Base-by-base conservation (phyloP, 1,140 invertebrate genomes). In the Melipona quadrifasciata region DNA sequence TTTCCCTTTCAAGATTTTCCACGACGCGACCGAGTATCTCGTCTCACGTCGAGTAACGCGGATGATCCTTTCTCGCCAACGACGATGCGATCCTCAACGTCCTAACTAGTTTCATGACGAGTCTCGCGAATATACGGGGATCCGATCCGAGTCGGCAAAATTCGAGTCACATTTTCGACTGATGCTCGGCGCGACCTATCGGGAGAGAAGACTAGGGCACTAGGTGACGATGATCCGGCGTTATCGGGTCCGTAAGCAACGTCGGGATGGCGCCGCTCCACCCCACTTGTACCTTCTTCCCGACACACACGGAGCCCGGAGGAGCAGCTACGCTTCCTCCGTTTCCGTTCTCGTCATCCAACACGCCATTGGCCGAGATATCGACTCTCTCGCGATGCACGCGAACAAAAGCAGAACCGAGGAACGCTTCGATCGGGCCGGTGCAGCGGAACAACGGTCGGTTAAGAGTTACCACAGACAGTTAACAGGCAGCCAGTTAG, bases 261-360 rank as follows among this genome's bases (percentile, higher is more conserved):
- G 79, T 77, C 85, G 73, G 70, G 72, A 80, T 39, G 85, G 80
- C 61, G 72, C 80, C 61, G 72, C 72, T 82, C 80, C 80, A 75
- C 80, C 80, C 80, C 80, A 31, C 80, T 8, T 82, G 80, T 53
- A 24, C 24, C 39, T 51, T 14, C 51, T 57, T 19, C 24, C 12
- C 57, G 47, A n/a, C 27, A 19, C 27, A 58, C 39, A 58, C 31
- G 21, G 21, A 67, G 39, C 51, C 34, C n/a, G 39, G 21, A 31
- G 72, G 72, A 74, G 17, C 27, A 74, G 11, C 27, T 31, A n/a
- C 80, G 31, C 34, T 72, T 58, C 53, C 34, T 72, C 67, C 27
- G 57, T 61, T 74, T 75, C 80, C 58, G 58, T 34, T 82, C 39
- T 55, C 80, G 65, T 75, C 39, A 0, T 47, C 39, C 6, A 47